phyloP scores from a whole-genome alignment of 2,888 invertebrate genomes.

The Lysandra bellargus region DNA sequence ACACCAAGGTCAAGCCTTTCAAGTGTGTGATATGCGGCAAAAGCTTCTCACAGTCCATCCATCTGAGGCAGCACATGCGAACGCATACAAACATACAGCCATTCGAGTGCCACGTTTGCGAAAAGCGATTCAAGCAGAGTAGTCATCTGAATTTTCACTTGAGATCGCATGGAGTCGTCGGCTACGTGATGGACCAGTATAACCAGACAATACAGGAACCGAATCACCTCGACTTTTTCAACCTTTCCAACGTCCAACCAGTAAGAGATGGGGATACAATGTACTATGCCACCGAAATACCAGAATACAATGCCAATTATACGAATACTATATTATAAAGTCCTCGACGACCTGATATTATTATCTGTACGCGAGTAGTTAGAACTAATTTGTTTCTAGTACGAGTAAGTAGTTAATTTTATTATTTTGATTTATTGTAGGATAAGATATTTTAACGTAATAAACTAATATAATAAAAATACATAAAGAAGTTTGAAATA shows the following conservation, averaged over 20 bases:
- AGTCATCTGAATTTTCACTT: constrained; percentile 75
- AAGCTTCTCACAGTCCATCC: constrained; percentile 74
- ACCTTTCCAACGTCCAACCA: constrained; percentile 62
- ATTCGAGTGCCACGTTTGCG: constrained; percentile 67
- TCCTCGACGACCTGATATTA: neutral
- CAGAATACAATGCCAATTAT: neutral
- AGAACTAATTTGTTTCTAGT: too few species aligned
- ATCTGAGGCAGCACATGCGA: constrained; percentile 74
- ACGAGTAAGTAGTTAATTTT: too few species aligned
- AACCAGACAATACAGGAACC: constrained; percentile 50
- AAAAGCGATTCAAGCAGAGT: constrained; percentile 70
- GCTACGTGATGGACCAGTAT: constrained; percentile 54
- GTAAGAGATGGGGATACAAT: constrained; percentile 66
- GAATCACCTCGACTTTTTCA: constrained; percentile 58
- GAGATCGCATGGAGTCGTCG: constrained; percentile 61
- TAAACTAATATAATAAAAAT: too few species aligned
- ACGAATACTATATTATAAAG: neutral
- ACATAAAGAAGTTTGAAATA: neutral
- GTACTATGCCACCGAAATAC: constrained; percentile 63
- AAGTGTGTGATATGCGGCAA: constrained; percentile 72
- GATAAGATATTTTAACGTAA: too few species aligned
- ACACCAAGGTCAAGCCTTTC: constrained; percentile 73
- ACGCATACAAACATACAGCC: constrained; percentile 76
- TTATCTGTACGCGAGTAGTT: neutral
- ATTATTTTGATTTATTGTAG: too few species aligned